Percentiles rank a stretch among this genome's conserved stretches.
These are phyloP conservation scores for Pagrus major DNA, from an alignment of 2,113 vertebrate species.

Conservation along the genomic window DNA sequence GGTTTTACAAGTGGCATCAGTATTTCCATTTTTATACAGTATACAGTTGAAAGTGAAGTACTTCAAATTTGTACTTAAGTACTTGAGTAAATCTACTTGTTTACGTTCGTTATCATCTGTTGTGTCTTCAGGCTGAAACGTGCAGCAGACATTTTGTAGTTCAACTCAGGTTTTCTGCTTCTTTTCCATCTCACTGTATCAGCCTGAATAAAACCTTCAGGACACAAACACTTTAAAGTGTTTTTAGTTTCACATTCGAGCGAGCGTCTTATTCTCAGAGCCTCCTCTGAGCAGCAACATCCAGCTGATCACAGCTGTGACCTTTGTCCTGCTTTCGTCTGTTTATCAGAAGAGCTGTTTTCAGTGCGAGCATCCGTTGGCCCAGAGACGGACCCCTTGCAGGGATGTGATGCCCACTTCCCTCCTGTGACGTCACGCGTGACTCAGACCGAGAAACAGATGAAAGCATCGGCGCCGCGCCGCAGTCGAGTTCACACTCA, in stretches of 20 bases:
- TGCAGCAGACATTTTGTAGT: too few relatives aligned
- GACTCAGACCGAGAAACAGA: background rate
- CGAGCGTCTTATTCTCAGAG: background rate
- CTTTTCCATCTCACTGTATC: background rate
- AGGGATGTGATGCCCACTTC: background rate
- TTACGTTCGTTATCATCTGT: too few relatives aligned
- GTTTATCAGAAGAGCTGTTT: background rate
- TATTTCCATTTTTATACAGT: too few relatives aligned
- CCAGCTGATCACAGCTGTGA: constrained; percentile 62
- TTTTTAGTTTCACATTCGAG: background rate
- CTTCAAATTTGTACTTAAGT: too few relatives aligned
- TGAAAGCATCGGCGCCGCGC: too few relatives aligned
- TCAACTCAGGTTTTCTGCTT: background rate
- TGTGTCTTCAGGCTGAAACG: too few relatives aligned
- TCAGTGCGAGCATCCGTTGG: background rate
- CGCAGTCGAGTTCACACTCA: too few relatives aligned
- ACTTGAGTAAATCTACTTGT: too few relatives aligned
- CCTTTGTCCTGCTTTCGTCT: constrained; percentile 18
- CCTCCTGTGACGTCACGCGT: background rate
- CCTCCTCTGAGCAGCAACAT: background rate
- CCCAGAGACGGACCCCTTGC: background rate
- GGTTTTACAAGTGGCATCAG: too few relatives aligned
- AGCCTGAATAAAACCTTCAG: background rate
- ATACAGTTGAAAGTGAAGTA: too few relatives aligned
- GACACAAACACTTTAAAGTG: background rate